Conservation (phyloP, 2,113 vertebrate genomes). For the Corvus hawaiiensis region DNA sequence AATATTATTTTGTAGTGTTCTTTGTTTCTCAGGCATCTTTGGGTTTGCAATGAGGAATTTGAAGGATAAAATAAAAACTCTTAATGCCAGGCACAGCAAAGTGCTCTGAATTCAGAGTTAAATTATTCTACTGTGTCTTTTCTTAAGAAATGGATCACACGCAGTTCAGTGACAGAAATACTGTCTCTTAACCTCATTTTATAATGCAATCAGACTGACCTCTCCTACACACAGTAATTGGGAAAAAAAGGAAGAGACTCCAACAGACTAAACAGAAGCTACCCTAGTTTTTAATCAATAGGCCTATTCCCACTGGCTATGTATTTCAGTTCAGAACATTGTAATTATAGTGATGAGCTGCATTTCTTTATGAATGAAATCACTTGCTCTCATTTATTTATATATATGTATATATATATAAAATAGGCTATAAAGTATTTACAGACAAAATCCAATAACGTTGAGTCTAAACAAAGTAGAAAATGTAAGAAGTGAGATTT, state of each 20-base stretch:
- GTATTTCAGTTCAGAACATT: constrained; percentile 45
- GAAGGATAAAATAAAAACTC: background rate
- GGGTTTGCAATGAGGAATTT: background rate
- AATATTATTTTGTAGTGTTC: background rate
- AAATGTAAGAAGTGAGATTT: background rate
- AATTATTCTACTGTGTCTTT: background rate
- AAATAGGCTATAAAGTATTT: background rate
- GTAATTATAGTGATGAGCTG: constrained; percentile 50
- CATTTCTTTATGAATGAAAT: constrained; percentile 47
- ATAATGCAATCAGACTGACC: constrained; percentile 11
- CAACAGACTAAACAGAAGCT: constrained; percentile 38
- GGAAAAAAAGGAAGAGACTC: background rate
- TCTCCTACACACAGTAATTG: constrained; percentile 18
- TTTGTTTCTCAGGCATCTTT: background rate
- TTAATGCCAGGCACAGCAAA: background rate
- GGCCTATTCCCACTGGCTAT: constrained; percentile 34
- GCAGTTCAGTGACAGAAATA: constrained; percentile 16
- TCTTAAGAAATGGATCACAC: background rate
- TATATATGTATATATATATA: background rate
- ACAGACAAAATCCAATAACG: background rate
- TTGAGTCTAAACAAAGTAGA: background rate
- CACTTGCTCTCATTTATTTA: background rate
- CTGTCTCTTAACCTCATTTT: constrained; percentile 34
- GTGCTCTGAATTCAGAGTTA: background rate
- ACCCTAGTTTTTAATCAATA: constrained; percentile 67